phyloP scores from a whole-genome alignment of 2,113 vertebrate genomes.

The Vidua chalybeata region DNA sequence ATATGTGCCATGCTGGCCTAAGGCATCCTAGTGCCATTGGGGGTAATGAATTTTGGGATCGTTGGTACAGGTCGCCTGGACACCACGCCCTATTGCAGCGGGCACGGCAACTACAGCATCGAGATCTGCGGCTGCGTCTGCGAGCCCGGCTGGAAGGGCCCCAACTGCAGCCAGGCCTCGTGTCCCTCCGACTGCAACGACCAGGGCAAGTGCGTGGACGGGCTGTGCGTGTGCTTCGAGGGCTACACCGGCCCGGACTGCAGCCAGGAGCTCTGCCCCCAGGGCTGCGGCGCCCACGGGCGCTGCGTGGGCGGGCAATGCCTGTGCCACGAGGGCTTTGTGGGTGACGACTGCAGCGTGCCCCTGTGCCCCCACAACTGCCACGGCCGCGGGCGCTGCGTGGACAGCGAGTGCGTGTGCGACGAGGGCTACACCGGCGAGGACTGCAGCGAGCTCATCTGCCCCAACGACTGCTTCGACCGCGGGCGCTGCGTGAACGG shows the following conservation, averaged over 20 bases:
- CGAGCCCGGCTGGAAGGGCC: conserved; percentile 78
- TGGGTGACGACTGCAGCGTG: conserved; percentile 83
- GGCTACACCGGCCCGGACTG: conserved; percentile 88
- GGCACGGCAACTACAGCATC: conserved; percentile 90
- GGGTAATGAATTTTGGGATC: not conserved
- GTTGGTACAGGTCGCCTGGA: conserved; percentile 81
- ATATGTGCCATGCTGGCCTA: accelerated
- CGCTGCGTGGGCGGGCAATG: conserved; percentile 85
- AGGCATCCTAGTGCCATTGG: not conserved
- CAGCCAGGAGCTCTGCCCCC: conserved; percentile 80
- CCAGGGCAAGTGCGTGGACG: conserved; percentile 90
- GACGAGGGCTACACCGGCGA: conserved; percentile 90
- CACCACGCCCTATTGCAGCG: conserved; percentile 89
- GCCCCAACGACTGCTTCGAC: conserved; percentile 95
- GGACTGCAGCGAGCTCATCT: conserved; percentile 93
- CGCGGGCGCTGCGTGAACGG: conserved; percentile 93
- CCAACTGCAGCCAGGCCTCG: conserved; percentile 84
- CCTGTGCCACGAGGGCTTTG: conserved; percentile 86
- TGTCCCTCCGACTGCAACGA: conserved; percentile 92
- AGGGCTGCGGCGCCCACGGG: conserved; percentile 84
- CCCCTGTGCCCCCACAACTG: conserved; percentile 91
- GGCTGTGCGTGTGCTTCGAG: conserved; percentile 89
- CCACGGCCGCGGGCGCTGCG: conserved; percentile 84
- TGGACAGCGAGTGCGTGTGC: conserved; percentile 89
- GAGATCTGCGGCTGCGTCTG: conserved; percentile 79